A percentile compares a stretch with the other conserved stretches of the same genome.
Evolutionary conservation across 2,888 invertebrate genomes (phyloP).

Genomic region (Dynastes hyllus): DNA sequence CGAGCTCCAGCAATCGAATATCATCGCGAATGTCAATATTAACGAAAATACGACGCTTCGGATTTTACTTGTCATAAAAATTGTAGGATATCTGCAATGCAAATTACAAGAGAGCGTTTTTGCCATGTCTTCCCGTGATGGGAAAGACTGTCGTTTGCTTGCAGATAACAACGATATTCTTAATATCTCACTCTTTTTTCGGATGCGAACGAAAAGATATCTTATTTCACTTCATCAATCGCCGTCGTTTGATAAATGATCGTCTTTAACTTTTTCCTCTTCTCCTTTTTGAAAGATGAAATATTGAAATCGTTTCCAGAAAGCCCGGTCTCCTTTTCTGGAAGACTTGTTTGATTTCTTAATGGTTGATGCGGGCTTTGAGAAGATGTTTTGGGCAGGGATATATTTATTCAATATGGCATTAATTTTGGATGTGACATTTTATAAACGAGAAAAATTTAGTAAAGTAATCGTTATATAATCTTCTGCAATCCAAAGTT

Average conservation of each 20-base stretch:
- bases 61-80: constrained; percentile 7
- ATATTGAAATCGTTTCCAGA: constrained; percentile 18
- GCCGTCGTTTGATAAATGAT: constrained; percentile 40
- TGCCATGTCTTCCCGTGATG: not conserved
- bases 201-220: constrained; percentile 24
- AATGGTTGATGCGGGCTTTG: not conserved
- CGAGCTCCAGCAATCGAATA: not conserved
- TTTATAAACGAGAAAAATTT: too few relatives aligned
- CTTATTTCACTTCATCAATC: constrained; percentile 30
- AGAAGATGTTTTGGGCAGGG: not conserved
- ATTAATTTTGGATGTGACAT: not conserved
- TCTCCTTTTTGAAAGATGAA: constrained; percentile 21
- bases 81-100: constrained; percentile 7
- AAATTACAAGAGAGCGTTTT: constrained; percentile 1
- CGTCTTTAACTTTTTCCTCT: constrained; percentile 24
- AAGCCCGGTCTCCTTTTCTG: not conserved
- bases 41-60: not conserved
- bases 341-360: constrained; percentile 3
- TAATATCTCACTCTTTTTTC: constrained; percentile 25
- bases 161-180: constrained; percentile 10
- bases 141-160: constrained; percentile 10
- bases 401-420: not conserved
- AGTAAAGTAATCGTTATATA: too few relatives aligned
- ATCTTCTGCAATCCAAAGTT: too few relatives aligned
- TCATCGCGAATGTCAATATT: constrained; percentile 27